Conservation (phyloP, 2,113 vertebrate genomes). For the Pyxicephalus adspersus region DNA sequence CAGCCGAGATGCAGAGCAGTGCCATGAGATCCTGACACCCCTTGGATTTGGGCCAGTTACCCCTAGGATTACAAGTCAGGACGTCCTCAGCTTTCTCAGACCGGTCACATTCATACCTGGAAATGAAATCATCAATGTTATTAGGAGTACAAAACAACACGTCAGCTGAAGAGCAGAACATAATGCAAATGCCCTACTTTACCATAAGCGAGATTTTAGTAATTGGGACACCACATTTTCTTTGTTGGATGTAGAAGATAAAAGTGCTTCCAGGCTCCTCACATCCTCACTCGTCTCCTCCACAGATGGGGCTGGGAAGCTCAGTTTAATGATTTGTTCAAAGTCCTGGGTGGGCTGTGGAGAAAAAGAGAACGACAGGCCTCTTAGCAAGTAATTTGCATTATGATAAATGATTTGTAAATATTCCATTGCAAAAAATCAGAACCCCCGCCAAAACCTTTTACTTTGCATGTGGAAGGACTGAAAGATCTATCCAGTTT, state of each 20-base stretch:
- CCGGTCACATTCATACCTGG: conserved; percentile 64
- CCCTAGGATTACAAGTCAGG: conserved; percentile 36
- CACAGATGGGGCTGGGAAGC: conserved; percentile 67
- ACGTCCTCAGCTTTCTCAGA: conserved; percentile 65
- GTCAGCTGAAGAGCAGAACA: too few relatives aligned
- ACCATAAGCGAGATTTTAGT: conserved; percentile 61
- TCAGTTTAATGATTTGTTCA: conserved; percentile 64
- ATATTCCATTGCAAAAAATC: too few relatives aligned
- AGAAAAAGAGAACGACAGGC: conserved; percentile 1
- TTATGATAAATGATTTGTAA: too few relatives aligned
- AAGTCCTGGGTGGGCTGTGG: conserved; percentile 62
- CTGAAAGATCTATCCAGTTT: too few relatives aligned
- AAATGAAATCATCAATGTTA: conserved; percentile 45
- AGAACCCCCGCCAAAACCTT: too few relatives aligned
- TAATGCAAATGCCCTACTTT: conserved; percentile 45
- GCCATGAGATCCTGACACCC: conserved; percentile 66
- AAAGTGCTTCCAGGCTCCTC: conserved; percentile 61
- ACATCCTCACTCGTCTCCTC: conserved; percentile 59
- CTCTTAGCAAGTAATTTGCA: too few relatives aligned
- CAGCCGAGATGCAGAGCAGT: conserved; percentile 68
- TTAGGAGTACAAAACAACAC: too few relatives aligned
- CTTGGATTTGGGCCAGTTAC: conserved; percentile 64
- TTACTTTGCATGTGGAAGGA: too few relatives aligned
- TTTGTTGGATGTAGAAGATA: conserved; percentile 57
- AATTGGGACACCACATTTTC: conserved; percentile 55